A percentile compares a stretch with the other conserved stretches of the same genome.
Evolutionary conservation across 2,797 vertebrate genomes (phyloP).

Genomic region (Apodemus agrarius): DNA sequence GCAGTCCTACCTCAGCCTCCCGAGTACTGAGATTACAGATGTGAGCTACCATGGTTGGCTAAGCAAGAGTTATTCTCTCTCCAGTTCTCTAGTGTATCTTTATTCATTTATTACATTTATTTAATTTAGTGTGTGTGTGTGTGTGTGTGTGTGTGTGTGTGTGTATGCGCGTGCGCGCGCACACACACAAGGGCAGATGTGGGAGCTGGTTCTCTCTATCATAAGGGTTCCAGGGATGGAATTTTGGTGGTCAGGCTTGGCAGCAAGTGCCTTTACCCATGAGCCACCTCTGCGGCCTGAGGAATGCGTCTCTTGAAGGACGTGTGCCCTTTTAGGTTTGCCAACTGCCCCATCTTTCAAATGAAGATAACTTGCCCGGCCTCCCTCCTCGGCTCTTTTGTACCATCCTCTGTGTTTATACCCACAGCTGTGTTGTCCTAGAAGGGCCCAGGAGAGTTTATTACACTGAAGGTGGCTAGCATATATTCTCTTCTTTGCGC

Average conservation of each 20-base stretch:
- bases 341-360: neutral
- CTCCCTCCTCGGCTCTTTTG: neutral
- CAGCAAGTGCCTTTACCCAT: neutral
- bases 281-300: neutral
- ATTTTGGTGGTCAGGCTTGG: neutral
- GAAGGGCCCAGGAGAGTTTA: constrained; percentile 1
- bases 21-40: neutral
- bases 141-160: neutral
- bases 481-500: neutral
- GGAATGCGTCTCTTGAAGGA: neutral
- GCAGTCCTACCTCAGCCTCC: neutral
- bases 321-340: neutral
- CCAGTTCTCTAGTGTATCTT: neutral
- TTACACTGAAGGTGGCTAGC: neutral
- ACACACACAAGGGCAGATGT: too few relatives aligned
- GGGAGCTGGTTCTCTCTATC: neutral
- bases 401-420: neutral
- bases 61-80: neutral
- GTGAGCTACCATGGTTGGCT: too few relatives aligned
- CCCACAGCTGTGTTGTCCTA: neutral
- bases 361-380: neutral
- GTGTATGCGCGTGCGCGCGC: too few relatives aligned
- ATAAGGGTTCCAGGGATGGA: neutral
- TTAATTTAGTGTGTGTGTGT: neutral
- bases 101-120: neutral